Conservation (phyloP, 2,113 vertebrate species). For the Dicrurus megarhynchus region DNA sequence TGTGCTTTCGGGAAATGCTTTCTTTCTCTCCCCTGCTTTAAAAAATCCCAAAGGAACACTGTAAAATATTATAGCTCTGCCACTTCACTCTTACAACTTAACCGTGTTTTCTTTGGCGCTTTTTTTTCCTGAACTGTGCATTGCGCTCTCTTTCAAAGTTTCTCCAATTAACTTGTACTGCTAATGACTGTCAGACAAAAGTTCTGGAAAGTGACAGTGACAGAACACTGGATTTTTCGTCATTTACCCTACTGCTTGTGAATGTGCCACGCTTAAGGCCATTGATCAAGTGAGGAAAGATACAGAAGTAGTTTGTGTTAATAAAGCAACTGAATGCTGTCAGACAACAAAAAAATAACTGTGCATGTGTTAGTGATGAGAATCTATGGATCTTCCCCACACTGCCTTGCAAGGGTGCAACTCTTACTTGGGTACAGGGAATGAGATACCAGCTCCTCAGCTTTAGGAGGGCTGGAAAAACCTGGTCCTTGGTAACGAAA, state of each 20-base stretch:
- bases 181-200: background rate
- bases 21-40: background rate
- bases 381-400: background rate
- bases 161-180: background rate
- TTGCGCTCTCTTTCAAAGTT: background rate
- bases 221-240: background rate
- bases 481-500: constrained; percentile 24
- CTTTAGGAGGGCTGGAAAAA: background rate
- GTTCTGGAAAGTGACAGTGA: background rate
- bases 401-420: background rate
- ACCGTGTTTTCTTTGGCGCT: background rate
- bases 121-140: background rate
- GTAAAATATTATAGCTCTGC: background rate
- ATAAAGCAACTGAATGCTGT: background rate
- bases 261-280: background rate
- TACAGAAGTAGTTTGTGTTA: background rate
- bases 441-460: background rate
- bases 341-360: background rate
- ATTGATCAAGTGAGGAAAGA: background rate
- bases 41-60: background rate
- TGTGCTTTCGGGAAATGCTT: background rate
- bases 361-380: background rate
- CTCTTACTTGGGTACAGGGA: background rate
- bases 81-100: too few species aligned
- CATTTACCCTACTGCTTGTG: background rate